These are phyloP conservation scores for Thunnus albacares DNA, from an alignment of 2,797 vertebrate genomes.

Conservation along the genomic window DNA sequence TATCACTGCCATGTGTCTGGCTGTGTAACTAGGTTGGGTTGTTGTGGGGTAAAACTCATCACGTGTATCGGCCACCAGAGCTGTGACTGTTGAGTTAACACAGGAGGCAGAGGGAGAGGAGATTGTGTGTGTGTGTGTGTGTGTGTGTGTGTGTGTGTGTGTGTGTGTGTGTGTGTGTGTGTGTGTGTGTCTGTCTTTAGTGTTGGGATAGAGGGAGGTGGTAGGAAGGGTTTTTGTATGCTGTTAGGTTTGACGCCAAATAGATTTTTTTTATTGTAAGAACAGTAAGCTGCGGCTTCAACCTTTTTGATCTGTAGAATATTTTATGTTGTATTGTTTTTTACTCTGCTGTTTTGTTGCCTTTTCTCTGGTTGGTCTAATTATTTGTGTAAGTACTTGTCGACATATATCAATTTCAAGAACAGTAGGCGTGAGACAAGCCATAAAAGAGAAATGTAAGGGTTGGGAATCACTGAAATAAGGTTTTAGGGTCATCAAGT, in stretches of 20 bases:
- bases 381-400: background rate
- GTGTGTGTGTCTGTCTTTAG: background rate
- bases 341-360: background rate
- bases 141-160: background rate
- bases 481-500: background rate
- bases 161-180: background rate
- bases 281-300: background rate
- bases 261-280: background rate
- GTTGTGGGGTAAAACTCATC: constrained; percentile 11
- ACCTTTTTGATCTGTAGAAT: background rate
- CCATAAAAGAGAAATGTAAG: background rate
- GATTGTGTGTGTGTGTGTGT: background rate
- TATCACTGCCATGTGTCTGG: constrained; percentile 22
- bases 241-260: background rate
- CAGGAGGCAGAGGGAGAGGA: background rate
- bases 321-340: background rate
- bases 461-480: background rate
- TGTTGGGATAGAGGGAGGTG: no score
- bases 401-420: background rate
- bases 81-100: constrained; percentile 2
- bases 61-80: constrained; percentile 17
- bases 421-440: background rate
- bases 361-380: background rate
- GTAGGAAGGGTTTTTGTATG: background rate
- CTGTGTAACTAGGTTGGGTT: background rate